Conservation (phyloP, 1,140 invertebrate genomes). For the Lamellibrachia luymesi region DNA sequence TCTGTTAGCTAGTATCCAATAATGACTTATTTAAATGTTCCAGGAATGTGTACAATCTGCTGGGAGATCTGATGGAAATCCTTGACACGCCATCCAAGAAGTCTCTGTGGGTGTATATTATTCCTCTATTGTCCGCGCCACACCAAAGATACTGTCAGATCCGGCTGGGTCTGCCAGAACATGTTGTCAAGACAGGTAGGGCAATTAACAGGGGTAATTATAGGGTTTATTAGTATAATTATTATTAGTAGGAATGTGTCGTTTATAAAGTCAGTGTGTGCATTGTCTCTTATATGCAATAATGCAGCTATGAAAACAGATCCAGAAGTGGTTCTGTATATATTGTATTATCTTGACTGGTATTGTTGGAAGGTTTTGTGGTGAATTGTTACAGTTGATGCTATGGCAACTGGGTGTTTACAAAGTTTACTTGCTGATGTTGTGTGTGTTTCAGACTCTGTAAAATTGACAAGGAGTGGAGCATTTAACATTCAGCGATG, state of each 20-base stretch:
- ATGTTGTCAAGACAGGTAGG: conserved; percentile 13
- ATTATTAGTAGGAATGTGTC: too few relatives aligned
- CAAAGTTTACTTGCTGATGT: neutral
- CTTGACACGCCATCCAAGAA: conserved; percentile 53
- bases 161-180: conserved; percentile 30
- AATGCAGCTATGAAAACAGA: too few relatives aligned
- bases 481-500: neutral
- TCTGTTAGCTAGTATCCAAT: too few relatives aligned
- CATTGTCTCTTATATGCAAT: too few relatives aligned
- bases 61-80: conserved; percentile 27
- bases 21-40: neutral
- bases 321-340: too few relatives aligned
- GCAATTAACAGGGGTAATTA: too few relatives aligned
- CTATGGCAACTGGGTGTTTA: too few relatives aligned
- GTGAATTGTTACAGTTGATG: too few relatives aligned
- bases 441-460: neutral
- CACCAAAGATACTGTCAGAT: conserved; percentile 42
- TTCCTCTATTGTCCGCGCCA: conserved; percentile 39
- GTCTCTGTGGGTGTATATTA: conserved; percentile 48
- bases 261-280: too few relatives aligned
- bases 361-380: too few relatives aligned
- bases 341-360: too few relatives aligned
- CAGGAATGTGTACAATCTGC: conserved; percentile 30
- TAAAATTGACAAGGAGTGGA: neutral
- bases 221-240: too few relatives aligned